phyloP scores from a whole-genome alignment of 2,797 vertebrate genomes.

The Pseudomugil gertrudae region DNA sequence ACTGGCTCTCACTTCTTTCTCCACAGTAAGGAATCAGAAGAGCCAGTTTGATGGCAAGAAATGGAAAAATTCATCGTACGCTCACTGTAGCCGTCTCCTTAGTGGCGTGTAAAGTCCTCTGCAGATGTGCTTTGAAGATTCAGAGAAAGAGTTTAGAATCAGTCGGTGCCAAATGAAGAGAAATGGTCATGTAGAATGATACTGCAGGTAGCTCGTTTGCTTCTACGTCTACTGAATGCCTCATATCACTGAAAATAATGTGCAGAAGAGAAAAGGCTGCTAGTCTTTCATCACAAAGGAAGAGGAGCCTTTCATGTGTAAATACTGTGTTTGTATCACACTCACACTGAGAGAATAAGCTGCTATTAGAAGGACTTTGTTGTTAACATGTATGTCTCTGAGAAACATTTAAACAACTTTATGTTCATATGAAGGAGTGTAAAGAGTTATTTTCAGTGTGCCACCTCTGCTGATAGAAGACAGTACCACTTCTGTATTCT shows the following conservation, averaged over 20 bases:
- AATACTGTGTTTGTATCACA: background rate
- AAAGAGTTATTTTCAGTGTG: background rate
- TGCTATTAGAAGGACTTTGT: background rate
- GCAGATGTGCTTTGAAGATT: conserved; percentile 25
- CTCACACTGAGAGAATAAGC: background rate
- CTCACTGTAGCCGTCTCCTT: conserved; percentile 11
- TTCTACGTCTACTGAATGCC: conserved; percentile 11
- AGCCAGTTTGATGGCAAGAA: conserved; percentile 34
- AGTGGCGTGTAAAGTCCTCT: conserved; percentile 12
- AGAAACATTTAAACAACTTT: background rate
- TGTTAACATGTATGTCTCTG: background rate
- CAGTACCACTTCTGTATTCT: background rate
- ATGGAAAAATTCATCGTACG: conserved; percentile 36
- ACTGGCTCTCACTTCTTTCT: conserved; percentile 19
- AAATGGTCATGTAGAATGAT: conserved; percentile 5
- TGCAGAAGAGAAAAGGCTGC: background rate
- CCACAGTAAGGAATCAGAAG: conserved; percentile 26
- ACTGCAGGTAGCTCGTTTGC: conserved; percentile 22
- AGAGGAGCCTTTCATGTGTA: background rate
- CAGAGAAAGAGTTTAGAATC: conserved; percentile 23
- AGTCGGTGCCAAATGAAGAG: conserved; percentile 23
- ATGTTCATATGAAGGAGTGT: background rate
- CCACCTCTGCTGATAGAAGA: background rate
- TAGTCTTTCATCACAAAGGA: background rate
- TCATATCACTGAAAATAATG: conserved; percentile 18